phyloP scores from a whole-genome alignment of 2,888 invertebrate species.

The Plagodis pulveraria region DNA sequence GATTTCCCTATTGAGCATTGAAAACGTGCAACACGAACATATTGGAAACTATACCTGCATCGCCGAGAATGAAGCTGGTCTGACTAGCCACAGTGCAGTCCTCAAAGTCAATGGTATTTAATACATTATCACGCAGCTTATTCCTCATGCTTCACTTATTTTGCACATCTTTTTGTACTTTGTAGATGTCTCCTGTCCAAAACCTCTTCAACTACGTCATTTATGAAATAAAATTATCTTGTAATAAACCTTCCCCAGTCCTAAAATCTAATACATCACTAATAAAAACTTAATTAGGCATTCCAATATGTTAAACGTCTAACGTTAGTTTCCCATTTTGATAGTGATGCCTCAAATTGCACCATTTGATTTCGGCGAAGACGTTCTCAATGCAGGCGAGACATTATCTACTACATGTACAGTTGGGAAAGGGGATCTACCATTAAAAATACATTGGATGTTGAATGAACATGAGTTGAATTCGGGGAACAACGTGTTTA shows the following conservation, averaged over 20 bases:
- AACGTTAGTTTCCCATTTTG: conserved; percentile 12
- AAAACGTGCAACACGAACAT: conserved; percentile 84
- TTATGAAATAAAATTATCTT: too few relatives aligned
- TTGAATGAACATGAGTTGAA: conserved; percentile 84
- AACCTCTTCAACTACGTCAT: too few relatives aligned
- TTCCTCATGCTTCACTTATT: conserved; percentile 24
- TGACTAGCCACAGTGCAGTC: conserved; percentile 85
- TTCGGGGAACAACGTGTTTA: conserved; percentile 48
- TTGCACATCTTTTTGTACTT: not conserved
- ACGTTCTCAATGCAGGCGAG: conserved; percentile 89
- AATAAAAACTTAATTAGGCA: too few relatives aligned
- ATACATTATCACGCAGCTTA: conserved; percentile 10
- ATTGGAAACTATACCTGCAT: conserved; percentile 87
- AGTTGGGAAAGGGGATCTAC: conserved; percentile 89
- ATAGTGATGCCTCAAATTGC: conserved; percentile 89
- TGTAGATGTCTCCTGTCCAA: conserved; percentile 6
- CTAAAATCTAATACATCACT: too few relatives aligned
- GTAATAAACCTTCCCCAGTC: too few relatives aligned
- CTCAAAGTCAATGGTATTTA: conserved; percentile 88
- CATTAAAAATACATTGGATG: conserved; percentile 88
- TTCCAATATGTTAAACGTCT: not conserved
- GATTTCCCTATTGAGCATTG: conserved; percentile 80
- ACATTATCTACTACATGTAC: conserved; percentile 89
- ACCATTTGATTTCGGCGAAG: conserved; percentile 90
- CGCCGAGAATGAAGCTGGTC: conserved; percentile 87